A percentile compares a stretch with the other conserved stretches of the same genome.
Evolutionary conservation across 2,888 invertebrate genomes (phyloP).

Genomic region (Harpalus rubripes): DNA sequence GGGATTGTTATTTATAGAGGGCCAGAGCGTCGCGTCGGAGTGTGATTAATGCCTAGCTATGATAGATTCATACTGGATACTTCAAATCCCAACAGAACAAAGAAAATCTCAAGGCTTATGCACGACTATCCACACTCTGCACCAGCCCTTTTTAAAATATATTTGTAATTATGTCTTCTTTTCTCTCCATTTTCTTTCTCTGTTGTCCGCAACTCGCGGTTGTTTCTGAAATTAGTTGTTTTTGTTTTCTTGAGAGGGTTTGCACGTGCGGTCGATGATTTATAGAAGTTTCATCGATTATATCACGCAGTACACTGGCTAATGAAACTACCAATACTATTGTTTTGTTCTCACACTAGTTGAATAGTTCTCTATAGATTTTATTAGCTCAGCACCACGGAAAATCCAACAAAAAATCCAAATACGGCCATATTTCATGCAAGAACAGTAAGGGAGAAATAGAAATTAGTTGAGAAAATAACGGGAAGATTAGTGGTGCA

Average conservation of each 20-base stretch:
- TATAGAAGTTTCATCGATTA: slow-evolving; percentile 48
- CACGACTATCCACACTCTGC: too few relatives aligned
- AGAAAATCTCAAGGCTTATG: too few relatives aligned
- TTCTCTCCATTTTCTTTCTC: neutral
- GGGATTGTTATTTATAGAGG: too few relatives aligned
- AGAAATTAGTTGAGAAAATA: neutral
- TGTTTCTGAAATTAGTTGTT: slow-evolving; percentile 60
- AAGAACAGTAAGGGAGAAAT: neutral
- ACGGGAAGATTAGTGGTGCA: too few relatives aligned
- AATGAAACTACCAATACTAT: slow-evolving; percentile 39
- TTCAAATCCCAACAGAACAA: too few relatives aligned
- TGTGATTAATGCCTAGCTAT: too few relatives aligned
- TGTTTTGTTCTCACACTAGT: slow-evolving; percentile 26
- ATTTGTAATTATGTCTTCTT: neutral
- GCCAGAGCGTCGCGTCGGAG: too few relatives aligned
- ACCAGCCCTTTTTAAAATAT: neutral
- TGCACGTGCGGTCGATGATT: slow-evolving; percentile 44
- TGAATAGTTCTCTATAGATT: slow-evolving; percentile 35
- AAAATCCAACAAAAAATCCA: neutral
- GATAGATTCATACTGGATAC: too few relatives aligned
- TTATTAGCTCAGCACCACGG: slow-evolving; percentile 9
- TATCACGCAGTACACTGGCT: slow-evolving; percentile 11
- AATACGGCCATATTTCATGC: neutral
- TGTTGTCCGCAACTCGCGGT: neutral
- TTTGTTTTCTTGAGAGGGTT: slow-evolving; percentile 54